Evolutionary conservation across 2,797 vertebrate genomes (phyloP).

Genomic region (Oryzias sinensis): DNA sequence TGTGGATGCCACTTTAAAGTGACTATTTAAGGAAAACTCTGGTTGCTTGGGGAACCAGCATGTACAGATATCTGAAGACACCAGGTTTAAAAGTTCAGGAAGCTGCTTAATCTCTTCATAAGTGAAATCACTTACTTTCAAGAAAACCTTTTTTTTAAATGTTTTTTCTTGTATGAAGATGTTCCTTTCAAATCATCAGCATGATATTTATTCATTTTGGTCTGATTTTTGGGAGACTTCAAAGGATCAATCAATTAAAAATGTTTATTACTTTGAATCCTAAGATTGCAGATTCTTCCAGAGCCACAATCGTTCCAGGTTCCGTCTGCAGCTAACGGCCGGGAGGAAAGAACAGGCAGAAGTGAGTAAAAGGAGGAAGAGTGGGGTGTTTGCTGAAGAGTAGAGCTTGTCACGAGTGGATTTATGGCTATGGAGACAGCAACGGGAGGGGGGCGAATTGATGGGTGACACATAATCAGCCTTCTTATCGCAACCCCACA

Average conservation of each 20-base stretch:
- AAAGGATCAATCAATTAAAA: conserved; percentile 61
- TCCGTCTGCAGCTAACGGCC: conserved; percentile 46
- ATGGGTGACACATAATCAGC: conserved; percentile 75
- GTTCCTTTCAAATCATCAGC: no score
- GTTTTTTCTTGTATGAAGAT: no score
- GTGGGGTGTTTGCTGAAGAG: conserved; percentile 58
- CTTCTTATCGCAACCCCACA: conserved; percentile 75
- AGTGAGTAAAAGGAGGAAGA: conserved; percentile 39
- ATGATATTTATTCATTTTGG: no score
- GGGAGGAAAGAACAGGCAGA: conserved; percentile 41
- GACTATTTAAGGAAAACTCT: conserved; percentile 65
- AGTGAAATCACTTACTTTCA: no score
- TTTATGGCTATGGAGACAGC: conserved; percentile 67
- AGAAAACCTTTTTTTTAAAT: no score
- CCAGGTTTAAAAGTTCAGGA: no score
- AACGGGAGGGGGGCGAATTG: conserved; percentile 60
- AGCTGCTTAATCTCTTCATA: no score
- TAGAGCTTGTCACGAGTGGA: conserved; percentile 68
- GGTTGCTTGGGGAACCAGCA: conserved; percentile 49
- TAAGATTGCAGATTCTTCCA: conserved; percentile 47
- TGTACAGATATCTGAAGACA: conserved; percentile 12
- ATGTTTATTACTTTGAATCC: conserved; percentile 51
- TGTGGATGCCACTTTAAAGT: conserved; percentile 73
- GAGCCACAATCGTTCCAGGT: conserved; percentile 62
- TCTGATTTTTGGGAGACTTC: no score